Evolutionary conservation across 1,140 invertebrate species (phyloP).

Genomic region (Drosophila nigrodunni): DNA sequence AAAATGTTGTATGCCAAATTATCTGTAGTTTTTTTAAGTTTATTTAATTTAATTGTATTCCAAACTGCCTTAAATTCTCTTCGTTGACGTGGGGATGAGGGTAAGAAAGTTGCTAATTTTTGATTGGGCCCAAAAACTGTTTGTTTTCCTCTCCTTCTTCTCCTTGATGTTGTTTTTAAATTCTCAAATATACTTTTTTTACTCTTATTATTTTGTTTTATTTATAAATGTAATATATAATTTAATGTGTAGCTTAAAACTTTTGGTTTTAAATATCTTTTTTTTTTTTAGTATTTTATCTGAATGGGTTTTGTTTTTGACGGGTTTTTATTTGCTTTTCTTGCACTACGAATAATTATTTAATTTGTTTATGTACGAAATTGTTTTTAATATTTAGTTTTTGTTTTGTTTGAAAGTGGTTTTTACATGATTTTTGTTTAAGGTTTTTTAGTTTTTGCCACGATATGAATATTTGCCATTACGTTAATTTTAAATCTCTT

Average conservation of each 20-base stretch:
- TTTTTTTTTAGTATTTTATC: constrained; percentile 18
- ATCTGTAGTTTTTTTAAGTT: constrained; percentile 7
- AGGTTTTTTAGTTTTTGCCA: constrained; percentile 57
- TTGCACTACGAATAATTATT: constrained; percentile 74
- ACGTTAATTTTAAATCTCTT: constrained; percentile 37
- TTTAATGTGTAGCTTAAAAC: constrained; percentile 69
- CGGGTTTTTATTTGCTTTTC: constrained; percentile 33
- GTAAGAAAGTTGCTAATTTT: constrained; percentile 27
- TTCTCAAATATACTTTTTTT: constrained; percentile 49
- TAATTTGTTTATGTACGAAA: constrained; percentile 67
- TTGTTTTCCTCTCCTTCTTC: constrained; percentile 17
- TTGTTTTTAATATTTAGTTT: constrained; percentile 19
- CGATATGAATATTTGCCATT: constrained; percentile 75
- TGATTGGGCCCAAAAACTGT: constrained; percentile 48
- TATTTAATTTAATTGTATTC: constrained; percentile 3
- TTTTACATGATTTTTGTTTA: constrained; percentile 57
- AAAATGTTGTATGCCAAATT: constrained; percentile 29
- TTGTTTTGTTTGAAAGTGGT: constrained; percentile 48
- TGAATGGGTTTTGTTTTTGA: constrained; percentile 30
- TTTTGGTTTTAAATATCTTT: constrained; percentile 21
- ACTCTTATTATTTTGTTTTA: constrained; percentile 27
- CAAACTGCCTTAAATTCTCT: constrained; percentile 27
- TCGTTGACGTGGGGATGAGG: constrained; percentile 2
- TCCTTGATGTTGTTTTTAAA: constrained; percentile 35
- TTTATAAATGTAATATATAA: constrained; percentile 65